These are phyloP conservation scores for Drosophila ustulata DNA, from an alignment of 2,888 invertebrate genomes.

Conservation along the genomic window DNA sequence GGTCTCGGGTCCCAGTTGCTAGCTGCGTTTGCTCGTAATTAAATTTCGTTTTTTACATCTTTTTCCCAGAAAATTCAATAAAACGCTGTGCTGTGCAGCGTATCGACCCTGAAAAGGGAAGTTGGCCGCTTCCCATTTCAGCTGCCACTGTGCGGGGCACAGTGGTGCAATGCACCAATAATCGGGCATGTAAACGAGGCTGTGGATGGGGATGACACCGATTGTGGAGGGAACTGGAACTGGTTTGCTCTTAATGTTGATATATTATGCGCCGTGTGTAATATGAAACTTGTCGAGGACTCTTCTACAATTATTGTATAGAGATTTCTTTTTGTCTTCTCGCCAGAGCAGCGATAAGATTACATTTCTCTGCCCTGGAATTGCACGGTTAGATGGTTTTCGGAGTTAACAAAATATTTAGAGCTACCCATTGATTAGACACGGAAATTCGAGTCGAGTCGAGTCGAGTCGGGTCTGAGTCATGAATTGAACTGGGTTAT, in stretches of 20 bases:
- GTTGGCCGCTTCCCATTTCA: slow-evolving; percentile 33
- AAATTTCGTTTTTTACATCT: slow-evolving; percentile 59
- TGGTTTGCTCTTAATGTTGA: slow-evolving; percentile 67
- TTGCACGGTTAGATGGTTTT: slow-evolving; percentile 35
- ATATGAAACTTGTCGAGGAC: slow-evolving; percentile 48
- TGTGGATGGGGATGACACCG: slow-evolving; percentile 5
- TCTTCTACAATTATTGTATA: slow-evolving; percentile 47
- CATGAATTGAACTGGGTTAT: background rate
- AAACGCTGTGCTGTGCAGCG: slow-evolving; percentile 25
- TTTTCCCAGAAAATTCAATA: slow-evolving; percentile 60
- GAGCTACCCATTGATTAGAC: slow-evolving; percentile 20
- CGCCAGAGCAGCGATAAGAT: slow-evolving; percentile 26
- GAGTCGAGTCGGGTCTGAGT: background rate
- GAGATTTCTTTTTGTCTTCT: slow-evolving; percentile 25
- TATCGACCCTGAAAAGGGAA: slow-evolving; percentile 30
- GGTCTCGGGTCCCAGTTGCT: slow-evolving; percentile 1
- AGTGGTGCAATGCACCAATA: slow-evolving; percentile 58
- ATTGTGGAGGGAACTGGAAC: slow-evolving; percentile 35
- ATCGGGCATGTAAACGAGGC: slow-evolving; percentile 50
- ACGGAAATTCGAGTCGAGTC: slow-evolving; percentile 25
- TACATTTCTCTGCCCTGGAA: slow-evolving; percentile 25
- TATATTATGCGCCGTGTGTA: slow-evolving; percentile 64
- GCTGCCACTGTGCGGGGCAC: slow-evolving; percentile 64
- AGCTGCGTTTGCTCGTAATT: slow-evolving; percentile 55
- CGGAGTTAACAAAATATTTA: slow-evolving; percentile 22